These are phyloP conservation scores for Puntigrus tetrazona DNA, from an alignment of 2,113 vertebrate genomes.

Conservation along the genomic window DNA sequence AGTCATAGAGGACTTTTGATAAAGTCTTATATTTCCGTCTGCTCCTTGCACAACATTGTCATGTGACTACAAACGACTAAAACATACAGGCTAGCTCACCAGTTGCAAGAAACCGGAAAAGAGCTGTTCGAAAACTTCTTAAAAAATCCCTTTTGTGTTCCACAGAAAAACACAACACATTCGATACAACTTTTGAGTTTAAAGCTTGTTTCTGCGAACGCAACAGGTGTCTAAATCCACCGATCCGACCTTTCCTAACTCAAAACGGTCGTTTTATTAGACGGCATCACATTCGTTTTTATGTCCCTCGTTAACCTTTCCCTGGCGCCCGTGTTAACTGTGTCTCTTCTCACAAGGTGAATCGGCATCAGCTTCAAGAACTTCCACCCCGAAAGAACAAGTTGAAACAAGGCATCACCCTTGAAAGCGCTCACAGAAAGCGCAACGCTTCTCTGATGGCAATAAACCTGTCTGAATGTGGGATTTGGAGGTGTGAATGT, in stretches of 20 bases:
- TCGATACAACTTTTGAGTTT: background rate
- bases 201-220: background rate
- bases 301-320: background rate
- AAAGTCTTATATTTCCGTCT: background rate
- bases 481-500: conserved; percentile 19
- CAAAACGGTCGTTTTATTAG: background rate
- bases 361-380: background rate
- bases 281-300: background rate
- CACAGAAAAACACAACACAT: background rate
- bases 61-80: background rate
- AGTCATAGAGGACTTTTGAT: background rate
- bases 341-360: background rate
- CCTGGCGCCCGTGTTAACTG: background rate
- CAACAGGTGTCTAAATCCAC: background rate
- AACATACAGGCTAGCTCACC: background rate
- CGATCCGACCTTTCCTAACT: background rate
- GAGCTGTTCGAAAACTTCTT: background rate
- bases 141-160: background rate
- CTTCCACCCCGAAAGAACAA: background rate
- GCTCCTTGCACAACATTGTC: background rate
- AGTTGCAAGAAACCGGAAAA: background rate
- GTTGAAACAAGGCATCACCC: background rate
- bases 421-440: background rate
- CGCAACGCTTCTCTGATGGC: background rate
- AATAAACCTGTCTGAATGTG: conserved; percentile 7